Evolutionary conservation across 2,888 invertebrate genomes (phyloP).

Genomic region (Pheosia gnoma): DNA sequence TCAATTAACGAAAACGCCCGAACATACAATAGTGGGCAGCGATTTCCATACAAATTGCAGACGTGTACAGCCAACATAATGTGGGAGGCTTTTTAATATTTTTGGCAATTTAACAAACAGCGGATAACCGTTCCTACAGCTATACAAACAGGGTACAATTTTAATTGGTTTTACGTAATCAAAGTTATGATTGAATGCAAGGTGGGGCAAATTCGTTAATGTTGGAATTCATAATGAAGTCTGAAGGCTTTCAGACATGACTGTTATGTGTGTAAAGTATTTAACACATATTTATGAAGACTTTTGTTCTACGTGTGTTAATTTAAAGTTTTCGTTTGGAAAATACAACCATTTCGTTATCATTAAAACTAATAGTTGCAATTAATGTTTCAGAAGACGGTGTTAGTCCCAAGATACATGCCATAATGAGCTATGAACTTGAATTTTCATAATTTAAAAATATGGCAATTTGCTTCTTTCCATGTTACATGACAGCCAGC

Average conservation of each 20-base stretch:
- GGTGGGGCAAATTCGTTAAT: conserved; percentile 11
- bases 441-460: no score
- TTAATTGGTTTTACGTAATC: conserved; percentile 24
- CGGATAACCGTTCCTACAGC: conserved; percentile 22
- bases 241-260: conserved; percentile 1
- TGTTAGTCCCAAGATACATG: no score
- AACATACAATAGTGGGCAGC: conserved; percentile 22
- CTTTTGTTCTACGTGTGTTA: background rate
- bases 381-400: no score
- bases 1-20: conserved; percentile 32
- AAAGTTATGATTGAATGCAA: conserved; percentile 13
- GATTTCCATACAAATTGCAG: conserved; percentile 41
- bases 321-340: conserved; percentile 5
- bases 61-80: conserved; percentile 14
- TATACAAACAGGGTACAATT: conserved; percentile 34
- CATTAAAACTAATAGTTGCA: no score
- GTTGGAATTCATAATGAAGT: conserved; percentile 33
- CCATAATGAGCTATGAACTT: no score
- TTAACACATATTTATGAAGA: background rate
- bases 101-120: conserved; percentile 30
- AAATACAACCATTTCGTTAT: background rate
- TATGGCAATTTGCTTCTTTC: no score
- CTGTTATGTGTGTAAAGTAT: background rate
- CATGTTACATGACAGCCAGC: background rate
- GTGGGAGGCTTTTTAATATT: conserved; percentile 30